phyloP scores from a whole-genome alignment of 2,888 invertebrate species.

The Danaus chrysippus region DNA sequence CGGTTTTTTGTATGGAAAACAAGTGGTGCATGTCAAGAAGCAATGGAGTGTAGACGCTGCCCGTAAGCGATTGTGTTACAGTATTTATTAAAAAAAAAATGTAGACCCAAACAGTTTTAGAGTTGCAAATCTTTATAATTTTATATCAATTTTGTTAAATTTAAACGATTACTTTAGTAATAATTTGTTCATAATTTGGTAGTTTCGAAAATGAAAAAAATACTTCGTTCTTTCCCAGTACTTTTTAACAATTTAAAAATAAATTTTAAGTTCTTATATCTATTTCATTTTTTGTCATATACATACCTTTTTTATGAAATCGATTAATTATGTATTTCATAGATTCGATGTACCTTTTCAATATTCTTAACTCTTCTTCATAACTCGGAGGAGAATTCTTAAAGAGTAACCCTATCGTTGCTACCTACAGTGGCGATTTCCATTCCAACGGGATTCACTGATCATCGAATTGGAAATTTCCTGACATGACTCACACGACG shows the following conservation, averaged over 20 bases:
- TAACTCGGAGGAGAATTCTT: conserved; percentile 27
- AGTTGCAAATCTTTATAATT: conserved; percentile 12
- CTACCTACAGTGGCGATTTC: conserved; percentile 58
- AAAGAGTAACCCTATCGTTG: conserved; percentile 60
- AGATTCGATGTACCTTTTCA: not conserved
- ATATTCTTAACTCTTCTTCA: conserved; percentile 12
- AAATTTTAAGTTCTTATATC: too few relatives aligned
- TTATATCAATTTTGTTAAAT: too few relatives aligned
- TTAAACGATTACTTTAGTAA: too few relatives aligned
- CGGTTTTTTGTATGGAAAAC: conserved; percentile 51
- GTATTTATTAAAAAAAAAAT: conserved; percentile 32
- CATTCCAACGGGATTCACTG: conserved; percentile 34
- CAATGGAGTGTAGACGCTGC: conserved; percentile 60
- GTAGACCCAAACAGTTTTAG: conserved; percentile 35
- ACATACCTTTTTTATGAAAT: too few relatives aligned
- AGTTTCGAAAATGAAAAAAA: too few relatives aligned
- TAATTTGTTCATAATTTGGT: too few relatives aligned
- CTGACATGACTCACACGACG: conserved; percentile 28
- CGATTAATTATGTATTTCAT: too few relatives aligned
- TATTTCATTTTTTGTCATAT: too few relatives aligned
- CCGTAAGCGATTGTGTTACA: conserved; percentile 60
- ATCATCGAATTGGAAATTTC: conserved; percentile 32
- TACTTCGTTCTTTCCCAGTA: too few relatives aligned
- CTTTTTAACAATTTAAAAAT: too few relatives aligned
- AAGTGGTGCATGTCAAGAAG: conserved; percentile 51